Evolutionary conservation across 1,140 invertebrate species (phyloP).

Genomic region (Oedothorax gibbosus): DNA sequence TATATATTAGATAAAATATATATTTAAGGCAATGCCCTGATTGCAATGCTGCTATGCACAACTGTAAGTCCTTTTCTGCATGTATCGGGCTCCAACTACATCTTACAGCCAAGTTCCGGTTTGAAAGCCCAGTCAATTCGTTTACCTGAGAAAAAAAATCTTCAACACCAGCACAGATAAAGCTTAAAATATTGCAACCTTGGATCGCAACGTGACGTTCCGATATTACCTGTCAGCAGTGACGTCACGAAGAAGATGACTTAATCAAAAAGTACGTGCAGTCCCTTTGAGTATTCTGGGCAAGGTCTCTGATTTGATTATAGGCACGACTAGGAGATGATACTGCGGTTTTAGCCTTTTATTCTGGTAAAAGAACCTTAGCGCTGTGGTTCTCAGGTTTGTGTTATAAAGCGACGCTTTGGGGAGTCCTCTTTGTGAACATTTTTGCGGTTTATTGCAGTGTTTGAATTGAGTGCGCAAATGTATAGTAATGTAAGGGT

Average conservation of each 20-base stretch:
- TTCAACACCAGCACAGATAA: conserved; percentile 10
- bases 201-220: conserved; percentile 19
- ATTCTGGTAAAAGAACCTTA: background rate
- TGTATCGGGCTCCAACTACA: too few species aligned
- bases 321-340: conserved; percentile 49
- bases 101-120: background rate
- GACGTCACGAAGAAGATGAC: conserved; percentile 59
- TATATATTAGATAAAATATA: too few species aligned
- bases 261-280: conserved; percentile 46
- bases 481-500: too few species aligned
- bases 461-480: too few species aligned
- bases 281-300: conserved; percentile 38
- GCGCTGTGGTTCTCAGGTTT: too few species aligned
- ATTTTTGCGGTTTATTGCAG: too few species aligned
- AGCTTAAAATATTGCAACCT: background rate
- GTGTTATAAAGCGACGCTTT: too few species aligned
- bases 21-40: too few species aligned
- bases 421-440: too few species aligned
- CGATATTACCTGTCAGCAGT: conserved; percentile 46
- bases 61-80: too few species aligned
- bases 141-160: background rate
- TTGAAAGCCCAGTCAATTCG: background rate
- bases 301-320: conserved; percentile 44
- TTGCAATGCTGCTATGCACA: too few species aligned
- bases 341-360: conserved; percentile 11